These are phyloP conservation scores for Cyprinodon variegatus DNA, from an alignment of 2,113 vertebrate genomes.

Conservation along the genomic window DNA sequence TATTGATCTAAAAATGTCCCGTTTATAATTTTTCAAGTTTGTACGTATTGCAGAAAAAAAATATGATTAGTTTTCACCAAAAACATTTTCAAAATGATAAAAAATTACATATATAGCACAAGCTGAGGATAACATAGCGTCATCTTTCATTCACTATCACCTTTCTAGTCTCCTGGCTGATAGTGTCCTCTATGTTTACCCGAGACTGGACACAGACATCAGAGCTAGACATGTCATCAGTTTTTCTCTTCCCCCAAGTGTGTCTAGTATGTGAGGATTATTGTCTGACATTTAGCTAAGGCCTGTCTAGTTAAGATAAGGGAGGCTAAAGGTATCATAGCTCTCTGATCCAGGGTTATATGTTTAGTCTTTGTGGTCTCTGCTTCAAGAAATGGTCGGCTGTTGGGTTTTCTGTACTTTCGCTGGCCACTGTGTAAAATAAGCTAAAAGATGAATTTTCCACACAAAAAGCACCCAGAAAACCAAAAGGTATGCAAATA, in stretches of 20 bases:
- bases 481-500: slow-evolving; percentile 50
- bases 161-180: slow-evolving; percentile 25
- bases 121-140: slow-evolving; percentile 31
- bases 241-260: slow-evolving; percentile 28
- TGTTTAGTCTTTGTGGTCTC: slow-evolving; percentile 34
- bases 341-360: slow-evolving; percentile 12
- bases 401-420: not conserved
- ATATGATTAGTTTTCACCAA: no score
- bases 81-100: no score
- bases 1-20: no score
- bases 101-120: not conserved
- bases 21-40: no score
- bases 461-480: slow-evolving; percentile 45
- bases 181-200: slow-evolving; percentile 27
- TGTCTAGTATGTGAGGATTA: slow-evolving; percentile 56
- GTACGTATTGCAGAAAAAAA: no score
- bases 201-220: slow-evolving; percentile 15
- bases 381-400: slow-evolving; percentile 16
- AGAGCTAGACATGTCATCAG: slow-evolving; percentile 13
- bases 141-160: slow-evolving; percentile 53
- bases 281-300: slow-evolving; percentile 52
- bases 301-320: slow-evolving; percentile 60
- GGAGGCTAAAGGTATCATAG: slow-evolving; percentile 37
- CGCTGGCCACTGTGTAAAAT: slow-evolving; percentile 21
- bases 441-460: slow-evolving; percentile 51